Base-by-base conservation (phyloP, 2,888 invertebrate genomes). In the Anthophora plumipes region DNA sequence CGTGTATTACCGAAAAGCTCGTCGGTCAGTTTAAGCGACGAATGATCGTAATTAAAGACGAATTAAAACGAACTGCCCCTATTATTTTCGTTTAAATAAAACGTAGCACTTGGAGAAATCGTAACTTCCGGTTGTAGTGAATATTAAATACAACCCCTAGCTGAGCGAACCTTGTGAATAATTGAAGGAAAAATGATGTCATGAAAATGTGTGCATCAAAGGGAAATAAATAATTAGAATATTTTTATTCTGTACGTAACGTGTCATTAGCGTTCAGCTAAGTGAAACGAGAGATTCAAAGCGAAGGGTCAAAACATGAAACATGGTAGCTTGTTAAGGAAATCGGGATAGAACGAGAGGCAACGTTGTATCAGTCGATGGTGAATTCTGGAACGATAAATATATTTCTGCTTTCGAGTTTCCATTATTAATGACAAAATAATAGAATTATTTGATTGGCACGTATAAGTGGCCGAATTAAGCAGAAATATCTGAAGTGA, bases 401-500 rank as follows among this genome's bases (percentile, higher is more conserved):
- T 48, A 22, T 4, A 37, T 55, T 64, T 48, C 57, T n/a, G 25
- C n/a, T n/a, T n/a, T n/a, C 22, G n/a, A 12, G n/a, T 77, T 66
- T 60, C 73, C 20, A 57, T 64, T 59, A 77, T 77, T 59, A 77
- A 66, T 63, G 63, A 12, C 52, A 14, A 71, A 55, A 20, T 76
- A 68, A 77, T 66, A 31, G 60, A 60, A 59, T 25, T 59, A 39
- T 11, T 37, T 43, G 52, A 11, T 39, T 3, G 20, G n/a, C 48
- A 22, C 20, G 0, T 6, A 48, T 41, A 57, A 41, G 12, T 20
- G n/a, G 41, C 43, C 22, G 37, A 41, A 60, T 20, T 50, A 46
- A 25, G 25, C 17, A 37, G 22, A 52, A 66, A 60, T 52, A 39
- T 66, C 64, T 37, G 9, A 50, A 66, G n/a, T 25, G 43, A 12